Base-by-base conservation (phyloP, 2,888 invertebrate genomes). In the Agrochola circellaris region DNA sequence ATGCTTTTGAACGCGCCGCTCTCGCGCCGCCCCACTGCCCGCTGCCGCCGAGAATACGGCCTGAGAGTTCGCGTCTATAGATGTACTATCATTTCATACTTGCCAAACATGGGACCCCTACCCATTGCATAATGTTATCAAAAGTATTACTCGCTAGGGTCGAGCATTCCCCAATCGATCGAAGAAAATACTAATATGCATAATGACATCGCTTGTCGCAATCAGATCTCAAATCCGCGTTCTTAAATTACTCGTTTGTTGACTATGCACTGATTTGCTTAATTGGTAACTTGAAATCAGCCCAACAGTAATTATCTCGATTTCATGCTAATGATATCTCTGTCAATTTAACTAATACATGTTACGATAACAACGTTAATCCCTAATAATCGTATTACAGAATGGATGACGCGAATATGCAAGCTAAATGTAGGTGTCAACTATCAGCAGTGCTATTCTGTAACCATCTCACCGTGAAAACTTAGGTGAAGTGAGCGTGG, bases 361-460 rank as follows among this genome's bases (percentile, higher is more conserved):
- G 34, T 42, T 34, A 26, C 8, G 17, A 30, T 38, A 54, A 61
- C 42, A n/a, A 65, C 2, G 7, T 15, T 77, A 58, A 65, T 78
- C 30, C 34, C 30, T 34, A 62, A 34, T 79, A 62, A 66, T 56
- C 54, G n/a, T 67, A 77, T 82, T 67, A 77, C 15, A 42, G 62
- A 79, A n/a, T 23, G 45, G 38, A 75, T 79, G 30, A 67, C n/a
- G 30, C 26, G 17, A 56, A 80, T 51, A 11, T 54, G 45, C 65
- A 60, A 23, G 34, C 34, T 48, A 26, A n/a, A 13, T 15, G 17
- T 23, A 60, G 34, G 23, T 13, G 2, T 60, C 20, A 58, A n/a
- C n/a, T n/a, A n/a, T n/a, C n/a, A n/a, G n/a, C n/a, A n/a, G n/a
- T n/a, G n/a, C n/a, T n/a, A n/a, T n/a, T n/a, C n/a, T n/a, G n/a